phyloP scores from a whole-genome alignment of 2,888 invertebrate genomes.

The Xylota segnis region DNA sequence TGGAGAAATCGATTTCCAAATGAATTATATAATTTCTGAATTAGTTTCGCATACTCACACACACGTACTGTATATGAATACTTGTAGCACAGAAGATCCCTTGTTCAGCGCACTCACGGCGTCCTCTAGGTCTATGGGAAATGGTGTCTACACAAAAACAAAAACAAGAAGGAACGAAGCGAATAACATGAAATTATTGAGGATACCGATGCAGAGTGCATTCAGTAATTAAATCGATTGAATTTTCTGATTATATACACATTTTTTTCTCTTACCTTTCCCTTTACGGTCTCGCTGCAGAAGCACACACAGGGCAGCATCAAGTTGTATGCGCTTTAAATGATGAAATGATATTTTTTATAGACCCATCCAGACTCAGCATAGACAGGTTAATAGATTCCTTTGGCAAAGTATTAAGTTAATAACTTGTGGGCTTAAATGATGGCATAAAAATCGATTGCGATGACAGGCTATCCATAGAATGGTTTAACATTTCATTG shows the following conservation, averaged over 20 bases:
- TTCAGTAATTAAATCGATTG: conserved; percentile 84
- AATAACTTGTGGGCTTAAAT: conserved; percentile 43
- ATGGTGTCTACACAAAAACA: background rate
- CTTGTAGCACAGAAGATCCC: background rate
- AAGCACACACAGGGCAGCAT: background rate
- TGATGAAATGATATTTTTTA: conserved; percentile 44
- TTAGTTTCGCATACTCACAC: background rate
- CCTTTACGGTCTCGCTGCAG: background rate
- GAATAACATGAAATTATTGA: conserved; percentile 11
- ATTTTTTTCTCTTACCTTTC: background rate
- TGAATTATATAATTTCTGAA: conserved; percentile 29
- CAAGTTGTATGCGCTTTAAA: conserved; percentile 28
- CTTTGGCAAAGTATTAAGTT: conserved; percentile 15
- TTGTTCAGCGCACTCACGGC: background rate
- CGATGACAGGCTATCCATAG: conserved; percentile 21
- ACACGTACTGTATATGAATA: background rate
- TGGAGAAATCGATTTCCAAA: conserved; percentile 4
- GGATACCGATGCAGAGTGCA: conserved; percentile 78
- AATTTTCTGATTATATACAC: conserved; percentile 83
- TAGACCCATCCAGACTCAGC: conserved; percentile 7
- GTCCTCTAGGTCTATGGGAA: conserved; percentile 29
- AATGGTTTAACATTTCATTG: conserved; percentile 5
- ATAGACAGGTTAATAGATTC: conserved; percentile 35
- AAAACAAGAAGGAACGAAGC: background rate
- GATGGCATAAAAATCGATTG: conserved; percentile 40